phyloP scores from a whole-genome alignment of 2,888 invertebrate genomes.

The Seira ritae region DNA sequence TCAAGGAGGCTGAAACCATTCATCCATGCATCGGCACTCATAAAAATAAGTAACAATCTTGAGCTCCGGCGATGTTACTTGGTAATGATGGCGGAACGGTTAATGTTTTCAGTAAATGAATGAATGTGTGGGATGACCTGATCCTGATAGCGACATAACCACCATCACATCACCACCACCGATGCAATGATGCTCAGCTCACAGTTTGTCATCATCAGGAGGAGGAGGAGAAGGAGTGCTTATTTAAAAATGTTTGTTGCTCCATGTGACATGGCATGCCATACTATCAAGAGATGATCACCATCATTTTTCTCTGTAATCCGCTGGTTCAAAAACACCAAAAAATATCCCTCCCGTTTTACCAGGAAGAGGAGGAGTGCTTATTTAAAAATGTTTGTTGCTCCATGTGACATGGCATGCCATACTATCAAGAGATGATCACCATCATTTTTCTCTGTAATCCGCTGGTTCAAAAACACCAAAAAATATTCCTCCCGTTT shows the following conservation, averaged over 20 bases:
- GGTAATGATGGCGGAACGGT: slow-evolving; percentile 40
- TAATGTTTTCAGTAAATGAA: slow-evolving; percentile 50
- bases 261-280: slow-evolving; percentile 36
- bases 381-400: slow-evolving; percentile 55
- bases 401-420: slow-evolving; percentile 40
- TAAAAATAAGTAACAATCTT: slow-evolving; percentile 51
- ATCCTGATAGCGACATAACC: slow-evolving; percentile 62
- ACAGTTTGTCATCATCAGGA: neutral
- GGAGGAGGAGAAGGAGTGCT: slow-evolving; percentile 18
- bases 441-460: slow-evolving; percentile 23
- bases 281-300: slow-evolving; percentile 37
- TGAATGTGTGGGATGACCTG: slow-evolving; percentile 62
- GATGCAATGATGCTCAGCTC: neutral
- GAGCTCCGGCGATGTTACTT: slow-evolving; percentile 2
- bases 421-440: slow-evolving; percentile 35
- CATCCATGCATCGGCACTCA: slow-evolving; percentile 47
- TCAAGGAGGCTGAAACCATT: slow-evolving; percentile 28
- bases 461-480: neutral
- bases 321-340: neutral
- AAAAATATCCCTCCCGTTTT: slow-evolving; percentile 11
- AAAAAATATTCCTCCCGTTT: slow-evolving; percentile 8
- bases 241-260: slow-evolving; percentile 53
- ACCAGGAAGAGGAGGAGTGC: slow-evolving; percentile 39
- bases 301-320: slow-evolving; percentile 21
- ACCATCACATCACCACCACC: slow-evolving; percentile 26